These are phyloP conservation scores for Callimorpha dominula DNA, from an alignment of 2,888 invertebrate species.

Conservation along the genomic window DNA sequence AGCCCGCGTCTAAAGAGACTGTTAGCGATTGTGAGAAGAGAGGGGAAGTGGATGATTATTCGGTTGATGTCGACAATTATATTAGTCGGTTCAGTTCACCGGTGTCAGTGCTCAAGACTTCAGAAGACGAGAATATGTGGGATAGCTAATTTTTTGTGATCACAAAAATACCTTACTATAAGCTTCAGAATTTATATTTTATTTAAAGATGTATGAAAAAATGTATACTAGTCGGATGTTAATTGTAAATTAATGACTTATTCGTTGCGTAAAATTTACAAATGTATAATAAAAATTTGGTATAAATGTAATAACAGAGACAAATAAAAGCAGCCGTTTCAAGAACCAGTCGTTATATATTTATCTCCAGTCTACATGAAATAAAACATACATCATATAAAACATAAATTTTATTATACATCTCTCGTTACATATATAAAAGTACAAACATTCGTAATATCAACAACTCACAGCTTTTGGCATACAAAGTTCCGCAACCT, in stretches of 20 bases:
- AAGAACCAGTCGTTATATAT: constrained; percentile 78
- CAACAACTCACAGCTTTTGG: constrained; percentile 59
- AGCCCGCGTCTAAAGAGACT: neutral
- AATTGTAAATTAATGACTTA: neutral
- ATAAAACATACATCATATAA: constrained; percentile 75
- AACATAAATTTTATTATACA: constrained; percentile 69
- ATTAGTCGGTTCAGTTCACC: constrained; percentile 67
- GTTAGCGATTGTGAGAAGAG: constrained; percentile 50
- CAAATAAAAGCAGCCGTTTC: constrained; percentile 55
- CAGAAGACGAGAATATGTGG: constrained; percentile 77
- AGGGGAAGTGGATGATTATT: constrained; percentile 65
- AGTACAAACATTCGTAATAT: constrained; percentile 78
- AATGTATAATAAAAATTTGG: constrained; percentile 8
- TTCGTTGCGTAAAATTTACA: constrained; percentile 3
- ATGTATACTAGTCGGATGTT: neutral
- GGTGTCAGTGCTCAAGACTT: constrained; percentile 67
- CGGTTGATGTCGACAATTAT: constrained; percentile 72
- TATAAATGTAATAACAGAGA: neutral
- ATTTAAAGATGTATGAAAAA: neutral
- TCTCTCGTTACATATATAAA: constrained; percentile 75
- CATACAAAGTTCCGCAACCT: constrained; percentile 41
- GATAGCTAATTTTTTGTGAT: constrained; percentile 39
- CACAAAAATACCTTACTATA: neutral
- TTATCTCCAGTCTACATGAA: constrained; percentile 70
- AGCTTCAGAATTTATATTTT: constrained; percentile 2